A percentile compares a stretch with the other conserved stretches of the same genome.
phyloP scores from a whole-genome alignment of 2,888 invertebrate genomes.

The Vanessa cardui region DNA sequence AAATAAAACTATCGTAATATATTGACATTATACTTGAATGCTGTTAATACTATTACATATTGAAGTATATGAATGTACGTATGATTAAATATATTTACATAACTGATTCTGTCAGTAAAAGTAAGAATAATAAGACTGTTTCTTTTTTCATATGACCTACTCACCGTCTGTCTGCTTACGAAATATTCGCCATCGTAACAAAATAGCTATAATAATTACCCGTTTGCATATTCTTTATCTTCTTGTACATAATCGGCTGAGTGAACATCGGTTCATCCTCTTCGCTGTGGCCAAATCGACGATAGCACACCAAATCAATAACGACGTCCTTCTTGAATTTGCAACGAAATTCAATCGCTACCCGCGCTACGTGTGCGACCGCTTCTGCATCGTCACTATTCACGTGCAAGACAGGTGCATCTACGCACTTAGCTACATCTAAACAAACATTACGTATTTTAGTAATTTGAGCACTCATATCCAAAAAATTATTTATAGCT shows the following conservation, averaged over 20 bases:
- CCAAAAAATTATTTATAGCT: no score
- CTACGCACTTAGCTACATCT: conserved; percentile 94
- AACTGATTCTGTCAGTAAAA: no score
- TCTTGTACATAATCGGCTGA: conserved; percentile 96
- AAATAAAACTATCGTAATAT: no score
- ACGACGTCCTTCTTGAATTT: conserved; percentile 94
- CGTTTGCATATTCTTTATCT: conserved; percentile 86
- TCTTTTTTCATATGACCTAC: no score
- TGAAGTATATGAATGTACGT: no score
- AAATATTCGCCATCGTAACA: no score
- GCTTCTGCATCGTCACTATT: conserved; percentile 97
- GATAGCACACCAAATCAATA: conserved; percentile 91
- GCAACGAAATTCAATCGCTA: conserved; percentile 95
- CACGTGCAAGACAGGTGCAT: conserved; percentile 97
- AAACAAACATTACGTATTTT: conserved; percentile 12
- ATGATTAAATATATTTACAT: no score
- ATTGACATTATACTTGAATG: no score
- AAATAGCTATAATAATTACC: conserved; percentile 54
- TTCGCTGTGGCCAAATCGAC: conserved; percentile 96
- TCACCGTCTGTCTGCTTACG: no score
- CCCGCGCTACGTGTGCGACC: conserved; percentile 92
- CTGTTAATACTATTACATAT: no score
- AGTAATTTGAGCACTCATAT: no score
- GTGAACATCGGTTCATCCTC: conserved; percentile 98
- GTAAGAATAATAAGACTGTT: no score